These are phyloP conservation scores for Danaus plexippus DNA, from an alignment of 1,140 invertebrate genomes.

Conservation along the genomic window DNA sequence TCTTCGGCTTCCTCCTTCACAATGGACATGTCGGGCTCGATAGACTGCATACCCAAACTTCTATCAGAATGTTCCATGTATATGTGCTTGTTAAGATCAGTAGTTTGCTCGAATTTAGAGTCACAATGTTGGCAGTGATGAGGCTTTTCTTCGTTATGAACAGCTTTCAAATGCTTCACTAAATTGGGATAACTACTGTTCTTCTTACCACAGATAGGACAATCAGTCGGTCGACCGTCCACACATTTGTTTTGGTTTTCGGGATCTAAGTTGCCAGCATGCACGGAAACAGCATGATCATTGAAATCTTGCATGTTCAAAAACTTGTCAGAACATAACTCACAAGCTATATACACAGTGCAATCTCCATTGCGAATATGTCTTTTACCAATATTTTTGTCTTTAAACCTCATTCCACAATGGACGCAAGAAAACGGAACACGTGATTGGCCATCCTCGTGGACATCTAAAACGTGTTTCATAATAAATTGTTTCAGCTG, in stretches of 20 bases:
- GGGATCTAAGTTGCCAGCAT: conserved; percentile 59
- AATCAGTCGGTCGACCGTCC: conserved; percentile 64
- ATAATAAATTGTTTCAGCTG: conserved; percentile 70
- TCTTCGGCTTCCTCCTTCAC: conserved; percentile 66
- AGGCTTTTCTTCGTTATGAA: conserved; percentile 64
- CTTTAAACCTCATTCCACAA: conserved; percentile 61
- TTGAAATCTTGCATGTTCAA: conserved; percentile 66
- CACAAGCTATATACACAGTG: conserved; percentile 65
- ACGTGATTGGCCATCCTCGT: conserved; percentile 62
- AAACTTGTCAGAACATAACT: conserved; percentile 68
- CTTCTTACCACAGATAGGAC: conserved; percentile 70
- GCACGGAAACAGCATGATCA: conserved; percentile 62
- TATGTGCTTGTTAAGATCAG: conserved; percentile 67
- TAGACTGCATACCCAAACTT: conserved; percentile 33
- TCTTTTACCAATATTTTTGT: conserved; percentile 61
- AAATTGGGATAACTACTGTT: conserved; percentile 72
- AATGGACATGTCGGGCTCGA: conserved; percentile 54
- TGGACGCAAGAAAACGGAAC: conserved; percentile 60
- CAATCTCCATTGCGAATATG: conserved; percentile 68
- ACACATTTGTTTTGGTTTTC: conserved; percentile 59
- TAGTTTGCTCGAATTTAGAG: conserved; percentile 59
- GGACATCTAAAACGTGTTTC: conserved; percentile 68
- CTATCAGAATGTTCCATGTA: conserved; percentile 63
- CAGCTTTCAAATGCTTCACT: conserved; percentile 70
- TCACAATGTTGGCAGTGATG: conserved; percentile 68